phyloP scores from a whole-genome alignment of 2,888 invertebrate species.

The Odontocolon sp. region DNA sequence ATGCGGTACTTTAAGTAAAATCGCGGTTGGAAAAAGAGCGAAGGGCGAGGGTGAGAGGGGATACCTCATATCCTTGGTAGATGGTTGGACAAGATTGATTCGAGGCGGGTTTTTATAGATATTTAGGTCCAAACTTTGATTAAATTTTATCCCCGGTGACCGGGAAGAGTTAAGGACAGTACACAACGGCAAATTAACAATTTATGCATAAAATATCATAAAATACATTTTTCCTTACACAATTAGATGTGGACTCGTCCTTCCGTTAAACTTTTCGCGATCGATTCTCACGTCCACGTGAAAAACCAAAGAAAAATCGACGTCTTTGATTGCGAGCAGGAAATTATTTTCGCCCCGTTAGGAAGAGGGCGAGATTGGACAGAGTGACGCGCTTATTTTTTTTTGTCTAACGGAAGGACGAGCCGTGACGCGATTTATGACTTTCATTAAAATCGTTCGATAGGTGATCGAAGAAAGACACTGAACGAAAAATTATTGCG shows the following conservation, averaged over 20 bases:
- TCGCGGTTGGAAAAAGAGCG: too few relatives aligned
- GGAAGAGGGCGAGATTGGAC: background rate
- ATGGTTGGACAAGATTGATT: too few relatives aligned
- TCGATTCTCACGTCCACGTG: background rate
- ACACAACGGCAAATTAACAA: slow-evolving; percentile 54
- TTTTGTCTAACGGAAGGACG: slow-evolving; percentile 42
- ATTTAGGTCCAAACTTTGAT: too few relatives aligned
- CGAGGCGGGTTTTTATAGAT: too few relatives aligned
- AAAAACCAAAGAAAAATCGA: background rate
- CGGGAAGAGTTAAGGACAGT: slow-evolving; percentile 19
- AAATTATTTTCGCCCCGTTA: background rate
- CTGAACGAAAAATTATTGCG: slow-evolving; percentile 73
- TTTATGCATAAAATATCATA: slow-evolving; percentile 77
- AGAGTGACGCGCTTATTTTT: slow-evolving; percentile 5
- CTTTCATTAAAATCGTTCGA: slow-evolving; percentile 58
- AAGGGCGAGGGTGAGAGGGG: too few relatives aligned
- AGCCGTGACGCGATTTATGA: slow-evolving; percentile 54
- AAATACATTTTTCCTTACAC: slow-evolving; percentile 75
- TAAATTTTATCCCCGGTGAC: too few relatives aligned
- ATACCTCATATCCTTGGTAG: too few relatives aligned
- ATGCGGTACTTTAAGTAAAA: too few relatives aligned
- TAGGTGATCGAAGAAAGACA: slow-evolving; percentile 70
- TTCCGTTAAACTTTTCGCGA: slow-evolving; percentile 62
- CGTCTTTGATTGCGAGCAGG: slow-evolving; percentile 13
- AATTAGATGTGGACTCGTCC: slow-evolving; percentile 69